Evolutionary conservation across 2,113 vertebrate species (phyloP).

Genomic region (Rhagologus leucostigma): DNA sequence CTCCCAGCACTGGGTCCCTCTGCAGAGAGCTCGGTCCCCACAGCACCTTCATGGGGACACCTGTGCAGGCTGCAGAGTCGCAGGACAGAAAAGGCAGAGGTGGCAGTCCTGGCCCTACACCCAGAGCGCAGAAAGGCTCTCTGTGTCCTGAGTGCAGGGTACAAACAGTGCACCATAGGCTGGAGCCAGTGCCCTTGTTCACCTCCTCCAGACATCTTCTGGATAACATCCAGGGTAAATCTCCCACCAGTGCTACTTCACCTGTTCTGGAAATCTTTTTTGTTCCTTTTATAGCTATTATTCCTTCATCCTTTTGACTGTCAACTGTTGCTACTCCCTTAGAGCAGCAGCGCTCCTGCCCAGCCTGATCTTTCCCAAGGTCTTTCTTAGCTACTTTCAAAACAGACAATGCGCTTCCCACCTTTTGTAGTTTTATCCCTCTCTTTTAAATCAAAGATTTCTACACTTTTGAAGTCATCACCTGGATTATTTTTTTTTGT

Average conservation of each 20-base stretch:
- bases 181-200: neutral
- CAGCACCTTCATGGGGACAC: neutral
- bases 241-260: neutral
- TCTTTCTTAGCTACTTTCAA: neutral
- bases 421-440: neutral
- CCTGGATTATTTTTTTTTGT: neutral
- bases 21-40: neutral
- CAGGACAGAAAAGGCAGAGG: neutral
- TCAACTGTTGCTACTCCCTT: neutral
- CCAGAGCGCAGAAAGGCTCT: neutral
- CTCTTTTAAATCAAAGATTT: neutral
- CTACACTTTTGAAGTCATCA: neutral
- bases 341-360: neutral
- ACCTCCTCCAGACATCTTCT: neutral
- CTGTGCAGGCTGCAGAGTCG: neutral
- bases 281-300: neutral
- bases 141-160: neutral
- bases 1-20: neutral
- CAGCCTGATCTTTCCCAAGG: slow-evolving; percentile 1
- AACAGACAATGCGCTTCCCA: neutral
- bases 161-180: fast-evolving
- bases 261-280: neutral
- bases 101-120: fast-evolving
- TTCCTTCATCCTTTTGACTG: neutral
- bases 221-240: neutral